A percentile compares a stretch with the other conserved stretches of the same genome.
Conservation (phyloP, 2,113 vertebrate species). For the Macroglossus sobrinus region DNA sequence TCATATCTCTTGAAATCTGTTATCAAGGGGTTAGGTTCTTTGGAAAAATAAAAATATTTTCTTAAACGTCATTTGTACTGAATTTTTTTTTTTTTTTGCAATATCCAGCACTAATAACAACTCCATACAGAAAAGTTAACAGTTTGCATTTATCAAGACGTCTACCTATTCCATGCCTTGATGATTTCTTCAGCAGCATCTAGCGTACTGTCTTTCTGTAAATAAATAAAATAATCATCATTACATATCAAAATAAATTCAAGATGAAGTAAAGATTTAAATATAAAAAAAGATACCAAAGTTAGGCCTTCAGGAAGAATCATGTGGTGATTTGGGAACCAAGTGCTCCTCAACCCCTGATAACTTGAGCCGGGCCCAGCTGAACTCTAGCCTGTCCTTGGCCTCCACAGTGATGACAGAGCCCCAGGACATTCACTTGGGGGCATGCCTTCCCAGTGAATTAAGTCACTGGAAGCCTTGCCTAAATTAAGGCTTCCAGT, state of each 20-base stretch:
- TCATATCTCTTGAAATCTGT: neutral
- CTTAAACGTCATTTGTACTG: neutral
- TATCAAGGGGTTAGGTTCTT: neutral
- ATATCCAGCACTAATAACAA: slow-evolving; percentile 58
- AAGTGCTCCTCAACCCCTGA: slow-evolving; percentile 63
- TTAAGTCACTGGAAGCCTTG: slow-evolving; percentile 89
- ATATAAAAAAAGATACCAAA: neutral
- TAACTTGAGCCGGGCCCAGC: slow-evolving; percentile 86
- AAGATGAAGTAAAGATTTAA: slow-evolving; percentile 2
- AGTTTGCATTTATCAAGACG: slow-evolving; percentile 29
- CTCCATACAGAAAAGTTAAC: neutral
- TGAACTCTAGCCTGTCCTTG: slow-evolving; percentile 91
- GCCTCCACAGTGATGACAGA: slow-evolving; percentile 87
- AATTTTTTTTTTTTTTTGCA: slow-evolving; percentile 15
- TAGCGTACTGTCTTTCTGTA: slow-evolving; percentile 93
- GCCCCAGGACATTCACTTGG: slow-evolving; percentile 89
- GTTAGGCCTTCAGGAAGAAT: neutral
- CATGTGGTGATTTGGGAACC: neutral
- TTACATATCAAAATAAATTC: slow-evolving; percentile 31
- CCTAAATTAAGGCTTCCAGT: slow-evolving; percentile 88
- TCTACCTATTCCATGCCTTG: slow-evolving; percentile 88
- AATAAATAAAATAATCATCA: slow-evolving; percentile 57
- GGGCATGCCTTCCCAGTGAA: slow-evolving; percentile 86
- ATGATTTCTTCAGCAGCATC: slow-evolving; percentile 92
- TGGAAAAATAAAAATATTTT: neutral